Evolutionary conservation across 2,113 vertebrate species (phyloP), one percentile per base, ranked within the genome.

Genomic region (Thamnophis sirtalis): DNA sequence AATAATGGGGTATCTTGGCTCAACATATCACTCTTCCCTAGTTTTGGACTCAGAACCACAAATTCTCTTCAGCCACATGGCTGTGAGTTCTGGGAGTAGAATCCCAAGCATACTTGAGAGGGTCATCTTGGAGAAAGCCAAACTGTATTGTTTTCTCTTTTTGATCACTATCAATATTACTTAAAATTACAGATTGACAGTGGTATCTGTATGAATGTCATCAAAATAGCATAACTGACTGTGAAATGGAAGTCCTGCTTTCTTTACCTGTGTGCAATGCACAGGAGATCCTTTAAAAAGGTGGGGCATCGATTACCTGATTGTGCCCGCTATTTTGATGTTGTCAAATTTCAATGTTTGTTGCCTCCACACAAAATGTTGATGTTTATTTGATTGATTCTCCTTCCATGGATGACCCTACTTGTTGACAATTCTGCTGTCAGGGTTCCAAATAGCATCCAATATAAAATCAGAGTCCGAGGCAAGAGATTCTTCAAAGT

Each of bases 31-130:
- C 89, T 91, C 73, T 95, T 87, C 54, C 91, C 88, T 91, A 22
- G 0, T 92, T 95, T 95, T 89, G 49, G 89, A 93, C 91, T 95
- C 73, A 43, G 91, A 93, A 95, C 88, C 53, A 84, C 0, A 53
- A 49, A 89, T 87, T 80, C 17, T 38, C 17, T 38, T 33, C 33
- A 80, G 17, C 73, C 73, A 80, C 33, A 93, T 87, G 92, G 92
- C 94, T 95, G 92, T 91, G 93, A 95, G 91, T 96, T 95, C 96
- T 96, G 96, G 73, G 33, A 38, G 33, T 17, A 80, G 17, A 80
- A 38, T 38, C 17, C 33, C 33, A 43, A 80, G 17, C 73, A 80
- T 38, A 80, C 15, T 19, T 80, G 33, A 80, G 33, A 80, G 6
- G 73, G 17, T 80, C 17, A 80, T 80, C 73, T 80, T 80, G 7